A percentile compares a stretch with the other conserved stretches of the same genome.
These are phyloP conservation scores for Acipenser ruthenus DNA, from an alignment of 2,797 vertebrate genomes.

Conservation along the genomic window DNA sequence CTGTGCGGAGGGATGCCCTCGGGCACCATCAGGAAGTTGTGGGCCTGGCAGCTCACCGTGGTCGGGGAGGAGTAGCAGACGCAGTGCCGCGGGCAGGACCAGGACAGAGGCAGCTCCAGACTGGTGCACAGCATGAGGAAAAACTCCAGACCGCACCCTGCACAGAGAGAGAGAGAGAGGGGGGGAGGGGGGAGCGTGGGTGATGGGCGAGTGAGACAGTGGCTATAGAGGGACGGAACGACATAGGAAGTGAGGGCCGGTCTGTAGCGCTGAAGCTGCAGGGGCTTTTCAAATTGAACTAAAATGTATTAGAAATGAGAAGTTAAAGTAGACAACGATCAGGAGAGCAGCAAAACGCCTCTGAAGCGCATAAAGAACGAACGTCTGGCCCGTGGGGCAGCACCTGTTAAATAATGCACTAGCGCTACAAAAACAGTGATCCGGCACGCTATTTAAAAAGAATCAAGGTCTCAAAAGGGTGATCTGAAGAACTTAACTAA, in stretches of 20 bases:
- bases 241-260: slow-evolving; percentile 8
- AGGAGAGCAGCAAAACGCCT: too few species aligned
- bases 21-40: slow-evolving; percentile 85
- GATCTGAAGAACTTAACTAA: too few species aligned
- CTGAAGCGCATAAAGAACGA: too few species aligned
- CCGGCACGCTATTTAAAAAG: too few species aligned
- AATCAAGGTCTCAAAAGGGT: too few species aligned
- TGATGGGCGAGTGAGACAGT: not conserved
- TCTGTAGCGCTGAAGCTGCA: too few species aligned
- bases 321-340: too few species aligned
- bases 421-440: too few species aligned
- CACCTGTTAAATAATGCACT: too few species aligned
- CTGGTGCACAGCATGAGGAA: slow-evolving; percentile 79
- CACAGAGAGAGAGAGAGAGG: slow-evolving; percentile 13
- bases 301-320: too few species aligned
- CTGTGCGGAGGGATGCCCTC: slow-evolving; percentile 90
- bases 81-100: slow-evolving; percentile 85
- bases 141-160: slow-evolving; percentile 85
- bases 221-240: slow-evolving; percentile 2
- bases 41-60: slow-evolving; percentile 96
- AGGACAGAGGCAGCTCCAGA: slow-evolving; percentile 65
- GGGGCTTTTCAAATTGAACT: too few species aligned
- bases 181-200: slow-evolving; percentile 3
- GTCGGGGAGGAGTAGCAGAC: slow-evolving; percentile 92
- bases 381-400: too few species aligned